Conservation (phyloP, 2,888 invertebrate species). For the Aphelenchoides bicaudatus region DNA sequence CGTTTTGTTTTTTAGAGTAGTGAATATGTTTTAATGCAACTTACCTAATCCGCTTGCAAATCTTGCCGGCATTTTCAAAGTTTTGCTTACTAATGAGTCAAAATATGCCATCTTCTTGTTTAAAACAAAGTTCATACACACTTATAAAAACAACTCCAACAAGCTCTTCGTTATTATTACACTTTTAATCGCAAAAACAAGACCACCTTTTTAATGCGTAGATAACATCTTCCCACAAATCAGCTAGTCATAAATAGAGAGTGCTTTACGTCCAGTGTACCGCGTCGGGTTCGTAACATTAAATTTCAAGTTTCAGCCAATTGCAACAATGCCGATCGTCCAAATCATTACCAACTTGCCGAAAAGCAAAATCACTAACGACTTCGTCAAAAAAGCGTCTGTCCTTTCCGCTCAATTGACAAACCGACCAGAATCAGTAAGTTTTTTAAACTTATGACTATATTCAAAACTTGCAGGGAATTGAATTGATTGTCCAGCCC, state of each 20-base stretch:
- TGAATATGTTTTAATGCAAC: too few species aligned
- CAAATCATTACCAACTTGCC: conserved; percentile 8
- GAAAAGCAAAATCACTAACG: conserved; percentile 7
- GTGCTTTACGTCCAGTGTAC: too few species aligned
- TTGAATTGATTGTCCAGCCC: conserved; percentile 5
- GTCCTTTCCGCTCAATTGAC: not conserved
- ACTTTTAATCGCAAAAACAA: not conserved
- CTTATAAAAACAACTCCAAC: not conserved
- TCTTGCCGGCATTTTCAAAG: too few species aligned
- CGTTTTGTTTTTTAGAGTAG: too few species aligned
- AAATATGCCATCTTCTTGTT: not conserved
- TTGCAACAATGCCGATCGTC: conserved; percentile 1
- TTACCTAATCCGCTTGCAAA: too few species aligned
- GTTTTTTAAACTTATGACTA: not conserved
- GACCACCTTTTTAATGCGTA: too few species aligned
- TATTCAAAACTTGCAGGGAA: not conserved
- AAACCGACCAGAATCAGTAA: conserved; percentile 4
- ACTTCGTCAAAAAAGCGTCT: conserved; percentile 7
- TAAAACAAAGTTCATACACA: not conserved
- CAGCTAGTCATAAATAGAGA: too few species aligned
- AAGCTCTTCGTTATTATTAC: too few species aligned
- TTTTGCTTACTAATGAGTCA: too few species aligned
- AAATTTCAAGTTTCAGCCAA: not conserved
- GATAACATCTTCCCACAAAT: too few species aligned
- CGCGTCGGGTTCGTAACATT: not conserved